Percentiles rank a stretch among this genome's conserved stretches.
phyloP scores from a whole-genome alignment of 2,797 vertebrate species.

The Sus cebifrons region DNA sequence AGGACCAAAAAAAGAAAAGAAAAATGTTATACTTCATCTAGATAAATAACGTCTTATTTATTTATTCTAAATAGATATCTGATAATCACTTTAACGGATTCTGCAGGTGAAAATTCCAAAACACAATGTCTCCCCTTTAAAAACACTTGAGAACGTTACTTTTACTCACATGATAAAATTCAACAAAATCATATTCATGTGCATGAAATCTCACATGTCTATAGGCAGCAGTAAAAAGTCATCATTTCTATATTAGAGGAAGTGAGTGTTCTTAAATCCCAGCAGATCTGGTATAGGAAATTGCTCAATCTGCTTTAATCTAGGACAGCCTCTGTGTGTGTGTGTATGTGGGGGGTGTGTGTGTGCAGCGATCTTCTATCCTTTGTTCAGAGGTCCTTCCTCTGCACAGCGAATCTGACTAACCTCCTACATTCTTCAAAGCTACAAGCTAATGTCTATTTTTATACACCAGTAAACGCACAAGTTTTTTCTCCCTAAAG shows the following conservation, averaged over 20 bases:
- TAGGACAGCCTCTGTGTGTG: not conserved
- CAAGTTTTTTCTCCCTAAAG: not conserved
- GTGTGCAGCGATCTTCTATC: not conserved
- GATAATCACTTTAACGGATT: not conserved
- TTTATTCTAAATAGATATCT: conserved; percentile 5
- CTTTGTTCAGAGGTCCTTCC: not conserved
- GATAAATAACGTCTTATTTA: not conserved
- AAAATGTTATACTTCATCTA: not conserved
- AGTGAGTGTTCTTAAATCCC: not conserved
- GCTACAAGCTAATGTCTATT: not conserved
- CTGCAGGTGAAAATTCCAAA: not conserved
- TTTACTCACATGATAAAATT: conserved; percentile 9
- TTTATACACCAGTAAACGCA: not conserved
- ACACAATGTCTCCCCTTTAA: not conserved
- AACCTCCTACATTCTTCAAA: not conserved
- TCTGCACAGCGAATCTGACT: not conserved
- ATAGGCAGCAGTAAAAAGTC: not conserved
- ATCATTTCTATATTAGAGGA: not conserved
- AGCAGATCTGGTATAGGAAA: not conserved
- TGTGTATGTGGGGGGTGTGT: not conserved
- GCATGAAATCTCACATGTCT: not conserved
- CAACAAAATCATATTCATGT: not conserved
- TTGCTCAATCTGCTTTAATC: not conserved
- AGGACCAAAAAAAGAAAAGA: no score
- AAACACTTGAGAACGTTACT: not conserved